Percentiles rank a stretch among this genome's conserved stretches.
Conservation (phyloP, 2,797 vertebrate genomes). For the Sebastes jordani region DNA sequence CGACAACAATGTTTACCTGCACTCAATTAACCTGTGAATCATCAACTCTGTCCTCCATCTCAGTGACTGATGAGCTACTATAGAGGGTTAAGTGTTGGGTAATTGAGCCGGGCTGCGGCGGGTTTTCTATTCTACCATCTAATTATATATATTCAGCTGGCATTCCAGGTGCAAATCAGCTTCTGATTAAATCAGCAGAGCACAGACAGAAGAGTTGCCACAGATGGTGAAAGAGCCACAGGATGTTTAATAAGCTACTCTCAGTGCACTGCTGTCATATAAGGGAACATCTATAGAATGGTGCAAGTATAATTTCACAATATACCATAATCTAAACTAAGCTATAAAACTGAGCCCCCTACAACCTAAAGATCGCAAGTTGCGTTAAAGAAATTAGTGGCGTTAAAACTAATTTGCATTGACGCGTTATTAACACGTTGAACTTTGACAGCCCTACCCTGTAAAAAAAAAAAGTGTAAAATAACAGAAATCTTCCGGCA, state of each 20-base stretch:
- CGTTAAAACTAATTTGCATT: no score
- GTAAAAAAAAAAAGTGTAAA: no score
- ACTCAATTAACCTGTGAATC: constrained; percentile 26
- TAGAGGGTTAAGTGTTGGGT: not conserved
- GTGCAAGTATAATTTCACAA: not conserved
- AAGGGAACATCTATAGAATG: not conserved
- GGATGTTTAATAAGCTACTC: not conserved
- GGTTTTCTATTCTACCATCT: not conserved
- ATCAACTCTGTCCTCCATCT: not conserved
- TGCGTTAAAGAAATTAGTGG: no score
- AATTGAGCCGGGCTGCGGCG: not conserved
- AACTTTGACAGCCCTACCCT: no score
- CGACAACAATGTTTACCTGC: constrained; percentile 8
- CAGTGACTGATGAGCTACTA: not conserved
- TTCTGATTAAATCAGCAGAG: not conserved
- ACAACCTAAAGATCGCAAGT: no score
- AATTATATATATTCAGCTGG: constrained; percentile 1
- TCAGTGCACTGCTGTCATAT: not conserved
- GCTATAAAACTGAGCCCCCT: no score
- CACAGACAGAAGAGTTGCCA: not conserved
- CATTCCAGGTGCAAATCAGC: not conserved
- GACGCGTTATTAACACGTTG: no score
- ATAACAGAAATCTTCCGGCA: no score
- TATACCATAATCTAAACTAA: not conserved
- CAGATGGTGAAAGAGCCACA: not conserved